Evolutionary conservation across 1,140 invertebrate species (phyloP).

Genomic region (Charaxes varanes): DNA sequence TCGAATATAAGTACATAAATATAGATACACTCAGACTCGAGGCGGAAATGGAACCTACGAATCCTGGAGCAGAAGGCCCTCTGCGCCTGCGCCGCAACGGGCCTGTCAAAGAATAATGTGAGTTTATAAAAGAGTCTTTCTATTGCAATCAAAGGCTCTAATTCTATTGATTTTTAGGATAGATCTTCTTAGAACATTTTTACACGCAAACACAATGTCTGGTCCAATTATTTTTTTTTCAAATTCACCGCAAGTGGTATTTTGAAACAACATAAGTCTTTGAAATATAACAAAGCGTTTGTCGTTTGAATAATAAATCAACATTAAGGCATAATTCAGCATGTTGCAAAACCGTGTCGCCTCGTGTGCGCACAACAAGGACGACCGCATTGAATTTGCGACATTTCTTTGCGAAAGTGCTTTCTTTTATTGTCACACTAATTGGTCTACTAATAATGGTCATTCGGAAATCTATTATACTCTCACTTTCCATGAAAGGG

Average conservation of each 20-base stretch:
- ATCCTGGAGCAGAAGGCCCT: too few species aligned
- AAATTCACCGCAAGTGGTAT: slow-evolving; percentile 59
- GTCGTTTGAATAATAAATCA: slow-evolving; percentile 53
- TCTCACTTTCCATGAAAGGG: slow-evolving; percentile 61
- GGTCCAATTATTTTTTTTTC: too few species aligned
- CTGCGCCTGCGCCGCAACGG: too few species aligned
- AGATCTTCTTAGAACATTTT: slow-evolving; percentile 10
- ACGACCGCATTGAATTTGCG: slow-evolving; percentile 33
- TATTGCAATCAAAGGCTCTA: too few species aligned
- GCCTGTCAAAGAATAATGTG: too few species aligned
- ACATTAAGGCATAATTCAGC: slow-evolving; percentile 46
- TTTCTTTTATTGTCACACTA: slow-evolving; percentile 48
- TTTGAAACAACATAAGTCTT: slow-evolving; percentile 46
- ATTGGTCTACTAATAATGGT: slow-evolving; percentile 64
- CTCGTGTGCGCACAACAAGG: slow-evolving; percentile 29
- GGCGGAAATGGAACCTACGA: too few species aligned
- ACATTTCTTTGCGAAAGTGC: slow-evolving; percentile 34
- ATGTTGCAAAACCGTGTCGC: slow-evolving; percentile 50
- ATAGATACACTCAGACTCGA: too few species aligned
- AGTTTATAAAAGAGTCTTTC: too few species aligned
- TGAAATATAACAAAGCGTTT: slow-evolving; percentile 38
- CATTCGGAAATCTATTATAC: slow-evolving; percentile 46
- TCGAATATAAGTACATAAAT: too few species aligned
- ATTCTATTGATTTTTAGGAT: too few species aligned
- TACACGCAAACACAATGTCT: slow-evolving; percentile 16